Evolutionary conservation across 37 sponge, comb jelly and placozoan species (phyloP).

Genomic region (Diacarnus erythraeanus): DNA sequence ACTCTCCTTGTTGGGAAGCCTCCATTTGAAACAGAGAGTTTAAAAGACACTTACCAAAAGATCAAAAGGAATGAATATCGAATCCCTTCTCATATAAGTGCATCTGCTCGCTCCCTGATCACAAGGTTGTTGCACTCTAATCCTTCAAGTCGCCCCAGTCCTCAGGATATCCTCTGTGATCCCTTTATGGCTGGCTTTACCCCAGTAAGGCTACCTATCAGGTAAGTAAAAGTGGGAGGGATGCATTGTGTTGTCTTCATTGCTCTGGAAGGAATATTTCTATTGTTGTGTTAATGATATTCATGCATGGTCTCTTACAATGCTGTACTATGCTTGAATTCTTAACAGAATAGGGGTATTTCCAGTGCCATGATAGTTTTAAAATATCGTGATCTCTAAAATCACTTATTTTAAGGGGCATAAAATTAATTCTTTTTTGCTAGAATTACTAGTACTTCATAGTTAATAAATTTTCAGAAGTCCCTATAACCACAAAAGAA

Average conservation of each 20-base stretch:
- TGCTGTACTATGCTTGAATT: too few species aligned
- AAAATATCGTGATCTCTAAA: too few species aligned
- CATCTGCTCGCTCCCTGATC: slow-evolving; percentile 74
- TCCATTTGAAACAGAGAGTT: slow-evolving; percentile 91
- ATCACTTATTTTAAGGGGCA: too few species aligned
- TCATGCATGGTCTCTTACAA: too few species aligned
- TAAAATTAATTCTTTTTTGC: too few species aligned
- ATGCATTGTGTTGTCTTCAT: too few species aligned
- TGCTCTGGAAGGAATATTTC: background rate
- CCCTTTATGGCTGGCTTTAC: slow-evolving; percentile 85
- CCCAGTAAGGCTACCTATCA: slow-evolving; percentile 69
- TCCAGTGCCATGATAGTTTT: too few species aligned
- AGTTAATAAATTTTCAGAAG: too few species aligned
- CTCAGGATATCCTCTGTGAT: slow-evolving; percentile 68
- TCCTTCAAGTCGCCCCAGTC: slow-evolving; percentile 72
- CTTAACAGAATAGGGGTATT: too few species aligned
- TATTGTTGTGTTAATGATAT: background rate
- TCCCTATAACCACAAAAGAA: too few species aligned
- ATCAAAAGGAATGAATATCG: slow-evolving; percentile 90
- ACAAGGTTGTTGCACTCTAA: slow-evolving; percentile 64
- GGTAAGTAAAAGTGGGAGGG: slow-evolving; percentile 27
- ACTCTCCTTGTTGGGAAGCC: slow-evolving; percentile 90
- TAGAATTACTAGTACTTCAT: too few species aligned
- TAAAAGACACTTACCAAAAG: slow-evolving; percentile 86
- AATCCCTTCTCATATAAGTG: slow-evolving; percentile 73